These are phyloP conservation scores for Cuculus canorus DNA, from an alignment of 2,797 vertebrate species.

Conservation along the genomic window DNA sequence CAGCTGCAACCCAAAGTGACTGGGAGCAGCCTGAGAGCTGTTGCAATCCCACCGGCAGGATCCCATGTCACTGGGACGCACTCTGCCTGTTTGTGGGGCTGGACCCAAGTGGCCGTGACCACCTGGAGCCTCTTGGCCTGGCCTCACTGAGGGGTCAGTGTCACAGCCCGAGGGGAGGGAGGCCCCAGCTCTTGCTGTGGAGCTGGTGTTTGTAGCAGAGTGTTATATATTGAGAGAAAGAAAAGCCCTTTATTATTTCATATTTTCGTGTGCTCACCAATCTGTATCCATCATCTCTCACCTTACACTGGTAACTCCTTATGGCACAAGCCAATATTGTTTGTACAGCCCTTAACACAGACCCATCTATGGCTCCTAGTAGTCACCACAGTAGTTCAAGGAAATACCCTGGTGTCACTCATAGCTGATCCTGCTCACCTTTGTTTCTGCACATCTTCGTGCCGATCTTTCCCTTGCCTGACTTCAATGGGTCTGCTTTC, in stretches of 20 bases:
- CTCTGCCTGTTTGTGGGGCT: neutral
- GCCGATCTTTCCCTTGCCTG: neutral
- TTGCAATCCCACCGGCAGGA: rapidly evolving
- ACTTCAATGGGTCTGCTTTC: neutral
- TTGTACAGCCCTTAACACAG: neutral
- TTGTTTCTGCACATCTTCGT: neutral
- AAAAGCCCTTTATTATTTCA: neutral
- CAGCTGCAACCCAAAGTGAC: neutral
- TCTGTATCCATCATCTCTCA: neutral
- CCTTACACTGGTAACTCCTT: neutral
- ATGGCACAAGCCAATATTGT: neutral
- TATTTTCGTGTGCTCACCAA: neutral
- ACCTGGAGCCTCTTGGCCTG: neutral
- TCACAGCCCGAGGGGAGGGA: neutral
- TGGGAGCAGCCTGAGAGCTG: neutral
- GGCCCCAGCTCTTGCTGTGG: neutral
- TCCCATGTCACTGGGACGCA: neutral
- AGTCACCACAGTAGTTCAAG: neutral
- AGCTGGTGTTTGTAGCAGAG: neutral
- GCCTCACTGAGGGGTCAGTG: neutral
- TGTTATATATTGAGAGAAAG: neutral
- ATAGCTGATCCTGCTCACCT: neutral
- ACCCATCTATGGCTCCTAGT: neutral
- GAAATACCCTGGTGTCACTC: neutral
- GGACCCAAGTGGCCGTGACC: neutral